Conservation (phyloP, 1,140 invertebrate species). For the Scaptomyza pallida region DNA sequence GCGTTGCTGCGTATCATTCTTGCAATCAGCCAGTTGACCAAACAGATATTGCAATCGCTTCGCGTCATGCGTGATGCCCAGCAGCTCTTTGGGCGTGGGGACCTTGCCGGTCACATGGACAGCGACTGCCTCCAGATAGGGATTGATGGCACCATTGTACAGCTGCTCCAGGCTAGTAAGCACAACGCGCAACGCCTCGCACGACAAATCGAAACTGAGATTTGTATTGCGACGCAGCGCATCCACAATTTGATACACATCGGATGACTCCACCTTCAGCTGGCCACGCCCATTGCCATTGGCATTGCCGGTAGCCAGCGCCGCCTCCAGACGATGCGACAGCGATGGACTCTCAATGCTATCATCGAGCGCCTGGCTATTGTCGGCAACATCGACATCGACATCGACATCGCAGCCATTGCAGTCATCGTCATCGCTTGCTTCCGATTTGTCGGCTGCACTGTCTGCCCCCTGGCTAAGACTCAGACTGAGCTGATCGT, state of each 20-base stretch:
- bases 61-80: slow-evolving; percentile 89
- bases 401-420: slow-evolving; percentile 57
- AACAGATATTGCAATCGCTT: slow-evolving; percentile 92
- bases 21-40: slow-evolving; percentile 92
- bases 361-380: slow-evolving; percentile 74
- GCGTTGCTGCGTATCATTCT: slow-evolving; percentile 96
- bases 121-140: slow-evolving; percentile 85
- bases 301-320: neutral
- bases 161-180: slow-evolving; percentile 88
- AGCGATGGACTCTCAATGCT: slow-evolving; percentile 77
- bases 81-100: slow-evolving; percentile 77
- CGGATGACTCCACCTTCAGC: slow-evolving; percentile 78
- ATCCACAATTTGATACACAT: slow-evolving; percentile 90
- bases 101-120: slow-evolving; percentile 82
- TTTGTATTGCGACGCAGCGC: slow-evolving; percentile 92
- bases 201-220: slow-evolving; percentile 93
- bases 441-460: slow-evolving; percentile 69
- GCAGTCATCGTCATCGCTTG: slow-evolving; percentile 62
- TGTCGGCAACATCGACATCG: slow-evolving; percentile 60
- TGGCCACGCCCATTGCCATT: slow-evolving; percentile 40
- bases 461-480: slow-evolving; percentile 46
- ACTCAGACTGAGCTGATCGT: slow-evolving; percentile 45
- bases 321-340: slow-evolving; percentile 46
- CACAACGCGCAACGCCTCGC: slow-evolving; percentile 92
- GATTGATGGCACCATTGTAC: slow-evolving; percentile 86